Base-by-base conservation (phyloP, 2,888 invertebrate species). In the Cotesia congregata region DNA sequence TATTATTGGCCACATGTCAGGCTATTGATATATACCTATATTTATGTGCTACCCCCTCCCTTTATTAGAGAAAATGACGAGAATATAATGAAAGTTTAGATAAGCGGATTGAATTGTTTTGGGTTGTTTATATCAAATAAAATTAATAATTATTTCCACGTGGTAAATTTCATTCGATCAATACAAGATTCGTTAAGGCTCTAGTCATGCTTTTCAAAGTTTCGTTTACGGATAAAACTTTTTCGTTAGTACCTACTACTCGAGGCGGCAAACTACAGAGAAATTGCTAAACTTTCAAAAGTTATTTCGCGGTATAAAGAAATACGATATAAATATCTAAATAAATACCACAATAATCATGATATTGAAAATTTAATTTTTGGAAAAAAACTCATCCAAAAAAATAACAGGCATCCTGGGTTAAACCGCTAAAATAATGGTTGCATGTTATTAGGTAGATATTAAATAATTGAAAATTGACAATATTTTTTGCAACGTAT, bases 161-260 rank as follows among this genome's bases (percentile, higher is more conserved):
- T 12, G 50, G 50, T 50, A 4, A 50, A 50, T 50, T 50, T 50
- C 12, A 12, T 7, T 12, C 12, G 50, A 50, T 50, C 50, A 50
- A 50, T 50, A 64, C 20, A 9, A 17, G 15, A 64, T 64, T 64
- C 9, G 64, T 64, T 64, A 64, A 64, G 20, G 15, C 17, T 64
- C 20, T 17, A 64, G 64, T 64, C 64, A 64, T 20, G 17, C 20
- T 15, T 64, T 7, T 7, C 7, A 50, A 50, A 50, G 9, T 50
- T 50, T 12, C 50, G 50, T 50, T 50, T 50, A 50, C 12, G 7
- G 7, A 12, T 12, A 12, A 50, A 50, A 50, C 50, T 50, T 50
- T 50, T 50, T 50, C 50, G 50, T 50, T 50, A 50, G 50, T 50
- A 50, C 30, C 30, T 30, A 30, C 30, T 30, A 30, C 50, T 50